Base-by-base conservation (phyloP, 2,888 invertebrate genomes). In the Epicampocera succincta region DNA sequence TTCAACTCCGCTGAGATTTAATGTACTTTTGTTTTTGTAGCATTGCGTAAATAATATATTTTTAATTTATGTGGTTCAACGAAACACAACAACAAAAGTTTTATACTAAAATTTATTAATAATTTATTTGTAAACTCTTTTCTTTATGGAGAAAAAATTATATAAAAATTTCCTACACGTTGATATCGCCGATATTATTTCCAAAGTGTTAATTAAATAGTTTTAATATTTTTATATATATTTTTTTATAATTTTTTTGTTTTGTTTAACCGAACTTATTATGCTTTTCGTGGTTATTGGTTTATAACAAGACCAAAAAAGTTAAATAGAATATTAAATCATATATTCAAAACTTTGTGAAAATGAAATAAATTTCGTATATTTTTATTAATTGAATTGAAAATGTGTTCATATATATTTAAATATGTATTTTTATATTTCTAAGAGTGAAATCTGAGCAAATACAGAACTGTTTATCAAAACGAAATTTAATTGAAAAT, bases 191-290 rank as follows among this genome's bases (percentile, higher is more conserved):
- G 0, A 13, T 52, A 15, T 33, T 42, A 15, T 33, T 19, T 25
- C 50, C 63, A 46, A 66, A 72, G 72, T 72, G 78, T 72, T 78
- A 78, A 78, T 78, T 72, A 72, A 72, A 78, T 78, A 58, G 50
- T 46, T 78, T 29, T 15, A 29, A 25, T 38, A 38, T 19, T 48
- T 60, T 48, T 12, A 15, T 50, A 25, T 25, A 25, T 25, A 46
- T 52, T 40, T 61, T 40, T 25, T 56, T 56, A 68, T 17, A 52
- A 56, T 1, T 11, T 21, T 46, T 21, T 25, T 73, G 25, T 46
- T 21, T 25, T 73, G 25, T 44, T n/a, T 48, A 25, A 11, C 8
- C 13, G 29, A 21, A 9, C 21, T 15, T 15, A 9, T 54, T 38
- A 25, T 9, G 48, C 15, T 54, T 60, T 52, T 61, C 44, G 69